Conservation (phyloP, 1,140 invertebrate species). For the Akabosia matsudoensis region DNA sequence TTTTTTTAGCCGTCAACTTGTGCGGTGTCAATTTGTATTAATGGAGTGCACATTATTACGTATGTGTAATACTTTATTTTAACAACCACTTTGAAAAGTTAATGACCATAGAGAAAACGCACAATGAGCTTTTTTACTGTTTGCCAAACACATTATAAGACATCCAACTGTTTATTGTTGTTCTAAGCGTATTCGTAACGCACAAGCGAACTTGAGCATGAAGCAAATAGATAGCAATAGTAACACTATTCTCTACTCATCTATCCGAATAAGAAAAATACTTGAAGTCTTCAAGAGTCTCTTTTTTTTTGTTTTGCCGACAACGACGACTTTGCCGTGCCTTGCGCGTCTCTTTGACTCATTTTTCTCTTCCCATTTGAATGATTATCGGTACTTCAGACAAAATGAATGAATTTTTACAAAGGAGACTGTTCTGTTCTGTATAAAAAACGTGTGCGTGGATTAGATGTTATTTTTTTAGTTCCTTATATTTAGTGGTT, state of each 20-base stretch:
- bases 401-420: neutral
- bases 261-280: too few relatives aligned
- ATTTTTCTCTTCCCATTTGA: neutral
- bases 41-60: neutral
- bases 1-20: neutral
- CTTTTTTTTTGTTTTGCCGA: neutral
- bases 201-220: neutral
- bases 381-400: constrained; percentile 11
- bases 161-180: constrained; percentile 3
- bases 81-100: constrained; percentile 7
- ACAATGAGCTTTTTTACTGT: constrained; percentile 2
- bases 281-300: neutral
- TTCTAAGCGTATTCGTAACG: neutral
- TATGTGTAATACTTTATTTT: constrained; percentile 20
- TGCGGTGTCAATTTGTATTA: constrained; percentile 8
- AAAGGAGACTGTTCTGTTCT: neutral
- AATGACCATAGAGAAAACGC: constrained; percentile 6
- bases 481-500: constrained; percentile 8
- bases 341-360: constrained; percentile 1
- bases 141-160: constrained; percentile 9
- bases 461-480: constrained; percentile 4
- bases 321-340: neutral
- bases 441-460: neutral
- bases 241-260: neutral
- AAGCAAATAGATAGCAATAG: too few relatives aligned